Conservation (phyloP, 2,113 vertebrate species). For the Onychorhynchus coronatus region DNA sequence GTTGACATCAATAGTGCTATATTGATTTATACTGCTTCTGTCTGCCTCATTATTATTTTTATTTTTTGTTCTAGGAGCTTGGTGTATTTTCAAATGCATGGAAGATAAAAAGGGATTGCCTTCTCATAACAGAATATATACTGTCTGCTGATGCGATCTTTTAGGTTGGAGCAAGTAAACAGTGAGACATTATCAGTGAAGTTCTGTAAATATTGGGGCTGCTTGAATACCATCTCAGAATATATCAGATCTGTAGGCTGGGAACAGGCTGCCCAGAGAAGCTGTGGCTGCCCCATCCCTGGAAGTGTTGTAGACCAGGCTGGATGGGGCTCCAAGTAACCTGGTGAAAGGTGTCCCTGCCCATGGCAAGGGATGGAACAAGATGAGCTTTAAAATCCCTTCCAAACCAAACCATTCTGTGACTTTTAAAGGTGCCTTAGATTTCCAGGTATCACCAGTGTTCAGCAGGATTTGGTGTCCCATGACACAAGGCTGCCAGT, state of each 20-base stretch:
- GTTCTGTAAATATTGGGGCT: background rate
- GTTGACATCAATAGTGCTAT: slow-evolving; percentile 15
- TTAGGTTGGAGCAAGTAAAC: background rate
- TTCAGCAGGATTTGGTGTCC: background rate
- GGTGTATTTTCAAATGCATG: background rate
- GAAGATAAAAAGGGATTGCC: slow-evolving; percentile 4
- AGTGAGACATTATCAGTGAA: background rate
- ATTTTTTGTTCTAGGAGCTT: background rate
- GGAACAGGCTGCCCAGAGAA: background rate
- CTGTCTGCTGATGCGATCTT: slow-evolving; percentile 1
- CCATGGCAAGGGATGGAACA: background rate
- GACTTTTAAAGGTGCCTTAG: background rate
- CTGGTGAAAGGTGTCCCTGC: background rate
- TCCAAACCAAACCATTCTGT: background rate
- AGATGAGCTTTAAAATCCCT: background rate
- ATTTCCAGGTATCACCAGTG: background rate
- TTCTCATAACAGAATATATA: background rate
- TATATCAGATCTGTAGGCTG: background rate
- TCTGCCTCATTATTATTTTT: slow-evolving; percentile 30
- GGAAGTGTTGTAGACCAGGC: background rate
- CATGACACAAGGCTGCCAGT: background rate
- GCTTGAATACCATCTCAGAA: background rate
- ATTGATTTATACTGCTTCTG: slow-evolving; percentile 38
- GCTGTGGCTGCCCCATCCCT: background rate
- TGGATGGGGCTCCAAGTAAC: accelerated